Base-by-base conservation (phyloP, 2,113 vertebrate species). In the Pandion haliaetus region DNA sequence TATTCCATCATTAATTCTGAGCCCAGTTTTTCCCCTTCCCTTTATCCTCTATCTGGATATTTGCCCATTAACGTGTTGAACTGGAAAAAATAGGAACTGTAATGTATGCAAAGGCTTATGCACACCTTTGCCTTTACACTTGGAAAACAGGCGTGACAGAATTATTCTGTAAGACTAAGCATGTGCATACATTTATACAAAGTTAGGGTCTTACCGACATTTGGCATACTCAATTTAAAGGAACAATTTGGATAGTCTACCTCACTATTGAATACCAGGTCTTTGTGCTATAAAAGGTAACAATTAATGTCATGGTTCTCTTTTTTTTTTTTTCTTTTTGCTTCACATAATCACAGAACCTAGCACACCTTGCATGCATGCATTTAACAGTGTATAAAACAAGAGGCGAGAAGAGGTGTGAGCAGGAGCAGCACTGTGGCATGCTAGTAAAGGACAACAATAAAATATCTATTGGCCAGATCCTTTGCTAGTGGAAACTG, bases 371-470 rank as follows among this genome's bases (percentile, higher is more conserved):
- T 29, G 90, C 88, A 44, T 1, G 47, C 44, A 21, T 16, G 84
- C 57, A 9, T 19, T 58, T 29, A 59, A 23, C 38, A 6, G 87
- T 21, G 70, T 15, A 34, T 4, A 47, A 38, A 29, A 74, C 31
- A 23, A 50, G 79, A 91, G 72, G 79, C 9, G 31, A 78, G 91
- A 77, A 67, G 62, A 61, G 86, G 81, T 28, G 67, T 63, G 82
- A 95, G 96, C 82, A 94, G 97, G 98, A 97, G 97, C 98, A 98
- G 98, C 98, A 98, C 97, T 96, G 98, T 98, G 98, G 98, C 98
- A 98, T 96, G 96, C 73, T 66, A 97, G 92, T 72, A 55, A 84
- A 95, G 97, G 97, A 97, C 96, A 98, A 94, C 97, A 91, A 96
- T 91, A 95, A 98, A 97, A 94, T 25, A 80, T 3, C 91, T 54